phyloP scores from a whole-genome alignment of 1,140 invertebrate species.

The Papilio xuthus region DNA sequence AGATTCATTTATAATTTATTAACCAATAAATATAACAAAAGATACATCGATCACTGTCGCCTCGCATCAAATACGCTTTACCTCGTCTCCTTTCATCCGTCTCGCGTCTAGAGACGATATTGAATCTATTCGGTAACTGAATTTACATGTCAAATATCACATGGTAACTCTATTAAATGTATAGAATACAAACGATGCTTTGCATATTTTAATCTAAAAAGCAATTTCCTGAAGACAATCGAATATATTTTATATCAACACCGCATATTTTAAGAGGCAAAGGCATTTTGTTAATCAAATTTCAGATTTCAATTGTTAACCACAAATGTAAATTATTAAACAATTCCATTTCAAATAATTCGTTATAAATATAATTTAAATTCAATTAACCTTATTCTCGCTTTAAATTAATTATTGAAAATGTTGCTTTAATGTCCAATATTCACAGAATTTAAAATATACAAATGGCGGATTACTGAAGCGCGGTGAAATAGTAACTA shows the following conservation, averaged over 20 bases:
- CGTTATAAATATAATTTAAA: no score
- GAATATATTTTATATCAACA: background rate
- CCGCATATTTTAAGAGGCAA: background rate
- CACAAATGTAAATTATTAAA: no score
- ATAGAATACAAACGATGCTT: conserved; percentile 6
- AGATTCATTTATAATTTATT: conserved; percentile 25
- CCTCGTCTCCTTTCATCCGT: background rate
- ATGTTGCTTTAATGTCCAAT: no score
- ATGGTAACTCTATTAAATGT: conserved; percentile 13
- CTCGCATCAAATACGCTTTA: conserved; percentile 8
- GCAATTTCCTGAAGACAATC: background rate
- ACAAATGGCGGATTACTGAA: no score
- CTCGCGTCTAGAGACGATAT: background rate
- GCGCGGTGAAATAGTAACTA: no score
- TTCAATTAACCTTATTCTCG: no score
- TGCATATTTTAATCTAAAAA: conserved; percentile 13
- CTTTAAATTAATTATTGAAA: no score
- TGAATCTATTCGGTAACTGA: conserved; percentile 14
- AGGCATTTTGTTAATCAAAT: background rate
- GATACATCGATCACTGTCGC: conserved; percentile 6
- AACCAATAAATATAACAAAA: conserved; percentile 16
- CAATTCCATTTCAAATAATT: no score
- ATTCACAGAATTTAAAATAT: no score
- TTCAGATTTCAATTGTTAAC: background rate
- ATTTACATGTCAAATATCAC: conserved; percentile 17